Percentiles rank a stretch among this genome's conserved stretches.
These are phyloP conservation scores for Amiota communis DNA, from an alignment of 2,888 invertebrate genomes.

Conservation along the genomic window DNA sequence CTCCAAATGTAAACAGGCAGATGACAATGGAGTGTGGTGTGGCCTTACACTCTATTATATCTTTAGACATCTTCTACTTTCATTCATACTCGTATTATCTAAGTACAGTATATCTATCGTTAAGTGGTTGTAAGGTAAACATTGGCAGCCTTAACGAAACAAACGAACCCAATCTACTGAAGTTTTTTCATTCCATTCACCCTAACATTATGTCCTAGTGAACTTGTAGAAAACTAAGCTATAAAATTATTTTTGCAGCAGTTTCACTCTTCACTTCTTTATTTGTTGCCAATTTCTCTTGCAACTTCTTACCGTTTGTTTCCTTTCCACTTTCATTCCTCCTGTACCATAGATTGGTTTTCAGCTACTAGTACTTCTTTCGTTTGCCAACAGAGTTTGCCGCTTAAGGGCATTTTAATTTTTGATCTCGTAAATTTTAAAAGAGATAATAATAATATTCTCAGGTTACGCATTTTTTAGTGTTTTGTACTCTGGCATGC, in stretches of 20 bases:
- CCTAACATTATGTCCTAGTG: slow-evolving; percentile 12
- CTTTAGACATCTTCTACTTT: slow-evolving; percentile 58
- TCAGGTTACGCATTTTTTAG: slow-evolving; percentile 59
- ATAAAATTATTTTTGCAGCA: slow-evolving; percentile 65
- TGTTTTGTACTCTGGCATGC: slow-evolving; percentile 42
- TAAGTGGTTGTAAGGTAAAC: slow-evolving; percentile 23
- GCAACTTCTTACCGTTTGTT: slow-evolving; percentile 21
- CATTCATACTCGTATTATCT: not conserved
- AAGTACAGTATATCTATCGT: not conserved
- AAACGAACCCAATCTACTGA: slow-evolving; percentile 6
- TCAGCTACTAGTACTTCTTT: slow-evolving; percentile 11
- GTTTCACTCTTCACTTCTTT: slow-evolving; percentile 50
- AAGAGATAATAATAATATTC: slow-evolving; percentile 67
- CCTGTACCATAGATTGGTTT: not conserved
- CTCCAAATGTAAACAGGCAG: not conserved
- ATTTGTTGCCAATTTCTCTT: too few relatives aligned
- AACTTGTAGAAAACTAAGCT: slow-evolving; percentile 40
- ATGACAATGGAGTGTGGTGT: slow-evolving; percentile 8
- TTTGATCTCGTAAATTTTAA: slow-evolving; percentile 68
- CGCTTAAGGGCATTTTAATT: slow-evolving; percentile 63
- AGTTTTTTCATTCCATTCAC: slow-evolving; percentile 43
- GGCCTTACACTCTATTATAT: slow-evolving; percentile 46
- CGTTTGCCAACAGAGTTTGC: not conserved
- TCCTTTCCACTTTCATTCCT: slow-evolving; percentile 29
- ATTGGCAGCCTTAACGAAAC: not conserved